Evolutionary conservation across 2,113 vertebrate genomes (phyloP).

Genomic region (Maccullochella peelii): DNA sequence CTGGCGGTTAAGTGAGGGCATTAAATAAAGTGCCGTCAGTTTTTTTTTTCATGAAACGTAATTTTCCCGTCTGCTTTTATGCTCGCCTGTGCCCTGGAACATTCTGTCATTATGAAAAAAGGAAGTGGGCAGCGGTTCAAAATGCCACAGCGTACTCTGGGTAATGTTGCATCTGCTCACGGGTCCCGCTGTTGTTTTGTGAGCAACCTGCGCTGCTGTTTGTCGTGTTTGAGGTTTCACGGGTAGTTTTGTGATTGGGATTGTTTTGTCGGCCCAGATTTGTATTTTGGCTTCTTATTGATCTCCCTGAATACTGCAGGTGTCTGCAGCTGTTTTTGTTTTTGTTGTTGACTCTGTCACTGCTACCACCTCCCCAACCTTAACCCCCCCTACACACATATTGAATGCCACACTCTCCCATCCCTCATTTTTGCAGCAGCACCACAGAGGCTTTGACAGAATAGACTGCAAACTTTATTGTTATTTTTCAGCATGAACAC

Average conservation of each 20-base stretch:
- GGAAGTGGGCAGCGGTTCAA: conserved; percentile 31
- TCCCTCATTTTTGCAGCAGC: conserved; percentile 1
- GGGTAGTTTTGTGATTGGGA: neutral
- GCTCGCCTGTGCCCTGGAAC: neutral
- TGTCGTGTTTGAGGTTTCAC: neutral
- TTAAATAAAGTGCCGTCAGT: conserved; percentile 60
- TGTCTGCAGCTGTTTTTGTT: conserved; percentile 24
- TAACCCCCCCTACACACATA: neutral
- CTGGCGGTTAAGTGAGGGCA: conserved; percentile 53
- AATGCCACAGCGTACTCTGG: conserved; percentile 17
- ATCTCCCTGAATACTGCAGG: conserved; percentile 17
- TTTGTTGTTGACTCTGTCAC: conserved; percentile 20
- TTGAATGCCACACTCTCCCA: conserved; percentile 18
- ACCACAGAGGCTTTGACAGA: conserved; percentile 4
- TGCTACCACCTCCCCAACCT: neutral
- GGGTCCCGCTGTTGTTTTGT: conserved; percentile 17
- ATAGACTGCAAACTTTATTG: conserved; percentile 21
- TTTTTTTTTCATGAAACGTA: conserved; percentile 44
- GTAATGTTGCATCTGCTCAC: conserved; percentile 20
- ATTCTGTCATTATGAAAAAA: conserved; percentile 44
- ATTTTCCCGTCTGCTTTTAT: conserved; percentile 27
- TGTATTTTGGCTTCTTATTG: conserved; percentile 21
- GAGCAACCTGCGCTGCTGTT: neutral
- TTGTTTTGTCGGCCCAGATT: conserved; percentile 4
- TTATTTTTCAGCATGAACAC: conserved; percentile 32